Evolutionary conservation across 2,888 invertebrate species (phyloP).

Genomic region (Cosmorhoe ocellata): DNA sequence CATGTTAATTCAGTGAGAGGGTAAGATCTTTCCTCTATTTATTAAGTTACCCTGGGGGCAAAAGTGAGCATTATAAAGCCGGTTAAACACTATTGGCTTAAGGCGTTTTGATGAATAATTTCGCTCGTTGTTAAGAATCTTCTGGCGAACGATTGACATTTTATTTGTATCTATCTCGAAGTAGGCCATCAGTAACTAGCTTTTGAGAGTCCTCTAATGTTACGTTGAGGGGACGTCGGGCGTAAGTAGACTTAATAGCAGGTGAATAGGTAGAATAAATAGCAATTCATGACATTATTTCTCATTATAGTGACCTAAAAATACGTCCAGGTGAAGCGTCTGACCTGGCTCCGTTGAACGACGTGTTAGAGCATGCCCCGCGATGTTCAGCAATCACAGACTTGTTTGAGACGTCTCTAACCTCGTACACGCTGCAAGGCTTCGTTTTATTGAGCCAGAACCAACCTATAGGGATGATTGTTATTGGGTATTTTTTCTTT

Average conservation of each 20-base stretch:
- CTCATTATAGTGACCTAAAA: slow-evolving; percentile 46
- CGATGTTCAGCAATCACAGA: slow-evolving; percentile 46
- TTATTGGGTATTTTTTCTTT: slow-evolving; percentile 67
- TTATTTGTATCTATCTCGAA: too few relatives aligned
- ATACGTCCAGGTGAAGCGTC: slow-evolving; percentile 60
- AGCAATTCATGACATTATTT: too few relatives aligned
- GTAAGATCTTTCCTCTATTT: slow-evolving; percentile 43
- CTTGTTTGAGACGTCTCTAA: slow-evolving; percentile 51
- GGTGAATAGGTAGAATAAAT: too few relatives aligned
- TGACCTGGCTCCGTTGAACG: slow-evolving; percentile 46
- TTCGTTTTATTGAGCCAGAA: slow-evolving; percentile 64
- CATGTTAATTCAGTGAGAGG: slow-evolving; percentile 72
- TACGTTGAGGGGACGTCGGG: too few relatives aligned
- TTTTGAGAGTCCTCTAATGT: too few relatives aligned
- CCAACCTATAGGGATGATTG: slow-evolving; percentile 70
- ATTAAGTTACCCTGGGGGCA: background rate
- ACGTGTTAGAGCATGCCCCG: slow-evolving; percentile 57
- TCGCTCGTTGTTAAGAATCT: too few relatives aligned
- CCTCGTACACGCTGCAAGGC: slow-evolving; percentile 44
- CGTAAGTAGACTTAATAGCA: too few relatives aligned
- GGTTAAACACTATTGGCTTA: too few relatives aligned
- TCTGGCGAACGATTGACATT: too few relatives aligned
- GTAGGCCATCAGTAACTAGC: too few relatives aligned
- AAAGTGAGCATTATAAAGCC: too few relatives aligned
- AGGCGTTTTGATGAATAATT: too few relatives aligned